A percentile compares a stretch with the other conserved stretches of the same genome.
Evolutionary conservation across 2,888 invertebrate genomes (phyloP).

Genomic region (Furcula furcula): DNA sequence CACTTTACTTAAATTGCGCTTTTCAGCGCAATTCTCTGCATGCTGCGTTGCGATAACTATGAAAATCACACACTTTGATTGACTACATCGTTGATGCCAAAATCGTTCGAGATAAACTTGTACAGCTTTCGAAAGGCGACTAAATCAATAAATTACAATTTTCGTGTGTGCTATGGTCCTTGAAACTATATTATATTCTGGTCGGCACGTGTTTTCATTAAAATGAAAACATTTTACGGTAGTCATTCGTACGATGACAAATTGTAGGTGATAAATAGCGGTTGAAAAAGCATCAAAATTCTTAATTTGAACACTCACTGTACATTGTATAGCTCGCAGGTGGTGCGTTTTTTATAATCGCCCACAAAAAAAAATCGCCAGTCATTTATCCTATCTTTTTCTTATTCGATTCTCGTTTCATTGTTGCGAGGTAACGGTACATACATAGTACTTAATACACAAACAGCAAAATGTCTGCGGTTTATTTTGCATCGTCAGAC

Average conservation of each 20-base stretch:
- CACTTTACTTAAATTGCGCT: too few relatives aligned
- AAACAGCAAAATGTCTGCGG: neutral
- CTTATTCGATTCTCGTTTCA: slow-evolving; percentile 10
- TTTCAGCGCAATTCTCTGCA: too few relatives aligned
- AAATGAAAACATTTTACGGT: neutral
- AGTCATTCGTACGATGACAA: neutral
- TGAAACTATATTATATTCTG: too few relatives aligned
- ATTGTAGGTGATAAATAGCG: neutral
- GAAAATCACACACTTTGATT: too few relatives aligned
- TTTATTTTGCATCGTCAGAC: neutral
- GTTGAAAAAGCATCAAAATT: neutral
- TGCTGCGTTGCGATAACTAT: too few relatives aligned
- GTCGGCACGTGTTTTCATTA: neutral
- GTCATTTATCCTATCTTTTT: slow-evolving; percentile 10
- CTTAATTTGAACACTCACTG: slow-evolving; percentile 1
- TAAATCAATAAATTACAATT: too few relatives aligned
- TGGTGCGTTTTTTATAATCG: neutral
- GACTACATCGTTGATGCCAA: too few relatives aligned
- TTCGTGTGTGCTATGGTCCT: too few relatives aligned
- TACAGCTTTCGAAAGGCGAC: too few relatives aligned
- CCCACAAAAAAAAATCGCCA: slow-evolving; percentile 5
- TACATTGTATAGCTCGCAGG: neutral
- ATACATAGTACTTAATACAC: slow-evolving; percentile 4
- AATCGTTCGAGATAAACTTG: too few relatives aligned
- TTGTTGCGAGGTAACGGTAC: slow-evolving; percentile 22